Percentiles rank a stretch among this genome's conserved stretches.
Conservation (phyloP, 2,113 vertebrate species). For the Colinus virginianus region DNA sequence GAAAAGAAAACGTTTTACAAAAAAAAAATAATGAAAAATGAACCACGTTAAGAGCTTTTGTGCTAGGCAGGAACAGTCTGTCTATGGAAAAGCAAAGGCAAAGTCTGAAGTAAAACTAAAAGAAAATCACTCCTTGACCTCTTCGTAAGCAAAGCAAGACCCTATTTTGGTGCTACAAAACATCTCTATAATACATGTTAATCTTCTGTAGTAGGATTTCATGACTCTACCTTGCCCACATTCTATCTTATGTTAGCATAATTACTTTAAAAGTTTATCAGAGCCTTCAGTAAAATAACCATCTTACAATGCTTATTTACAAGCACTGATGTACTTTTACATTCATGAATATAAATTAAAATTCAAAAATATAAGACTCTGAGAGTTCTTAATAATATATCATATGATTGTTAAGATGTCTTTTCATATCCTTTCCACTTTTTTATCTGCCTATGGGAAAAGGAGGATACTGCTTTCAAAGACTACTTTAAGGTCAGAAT, state of each 20-base stretch:
- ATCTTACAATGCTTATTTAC: background rate
- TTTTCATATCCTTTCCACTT: background rate
- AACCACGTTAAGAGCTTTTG: background rate
- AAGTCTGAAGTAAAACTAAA: background rate
- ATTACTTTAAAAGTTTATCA: background rate
- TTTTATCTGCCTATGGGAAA: background rate
- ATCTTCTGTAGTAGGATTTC: background rate
- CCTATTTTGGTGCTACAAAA: background rate
- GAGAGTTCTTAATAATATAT: background rate
- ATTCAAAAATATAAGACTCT: background rate
- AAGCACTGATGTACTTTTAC: background rate
- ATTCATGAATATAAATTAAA: background rate
- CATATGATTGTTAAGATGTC: background rate
- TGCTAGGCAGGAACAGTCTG: background rate
- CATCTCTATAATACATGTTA: background rate
- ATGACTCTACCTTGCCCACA: background rate
- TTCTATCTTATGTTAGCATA: background rate
- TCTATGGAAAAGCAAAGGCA: background rate
- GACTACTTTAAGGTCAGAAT: slow-evolving; percentile 7
- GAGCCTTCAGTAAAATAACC: background rate
- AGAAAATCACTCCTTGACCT: background rate
- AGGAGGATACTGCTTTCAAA: slow-evolving; percentile 6
- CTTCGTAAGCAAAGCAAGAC: background rate
- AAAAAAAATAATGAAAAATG: background rate
- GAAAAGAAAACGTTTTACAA: background rate